Base-by-base conservation (phyloP, 2,113 vertebrate genomes). In the Leptodactylus fuscus region DNA sequence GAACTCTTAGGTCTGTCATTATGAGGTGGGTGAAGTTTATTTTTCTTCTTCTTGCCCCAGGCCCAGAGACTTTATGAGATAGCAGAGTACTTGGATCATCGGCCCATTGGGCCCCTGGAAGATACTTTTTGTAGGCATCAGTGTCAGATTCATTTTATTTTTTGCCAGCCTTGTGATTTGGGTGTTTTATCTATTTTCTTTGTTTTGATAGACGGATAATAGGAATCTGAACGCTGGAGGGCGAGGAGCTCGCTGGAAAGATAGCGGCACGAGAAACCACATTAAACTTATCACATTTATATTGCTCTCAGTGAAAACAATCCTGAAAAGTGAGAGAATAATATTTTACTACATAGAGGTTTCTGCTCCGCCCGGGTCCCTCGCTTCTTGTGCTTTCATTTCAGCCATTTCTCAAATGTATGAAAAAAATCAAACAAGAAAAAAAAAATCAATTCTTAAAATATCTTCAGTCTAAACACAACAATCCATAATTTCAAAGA, bases 271-370 rank as follows among this genome's bases (percentile, higher is more conserved):
- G 29, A 44, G 16, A 22, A 62, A 81, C 32, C 69, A 18, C 41
- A 67, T 81, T 81, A 81, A 81, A 81, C 24, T 32, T 49, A 10
- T 69, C 24, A 53, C n/a, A 55, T 81, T 67, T 48, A 48, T 67
- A 65, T 73, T 82, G 81, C 81, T 73, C 69, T 34, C 29, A 22
- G 48, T 27, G 4, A 82, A 82, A 73, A 82, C 67, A 71, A 82
- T 73, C 67, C 51, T 34, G 65, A 29, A 24, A 51, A 49, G 34
- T 41, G 81, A 81, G 32, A 65, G 41, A 49, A 81, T 81, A 69
- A 49, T 22, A 69, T 69, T 67, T 38, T 34, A 81, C 60, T 49
- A 81, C n/a, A 69, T 24, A 69, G 36, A 49, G 27, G 10, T 34
- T 69, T 69, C 62, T 13, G 16, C 15, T 11, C 24, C 27, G 4